Evolutionary conservation across 2,797 vertebrate species (phyloP).

Genomic region (Otolemur crassicaudatus): DNA sequence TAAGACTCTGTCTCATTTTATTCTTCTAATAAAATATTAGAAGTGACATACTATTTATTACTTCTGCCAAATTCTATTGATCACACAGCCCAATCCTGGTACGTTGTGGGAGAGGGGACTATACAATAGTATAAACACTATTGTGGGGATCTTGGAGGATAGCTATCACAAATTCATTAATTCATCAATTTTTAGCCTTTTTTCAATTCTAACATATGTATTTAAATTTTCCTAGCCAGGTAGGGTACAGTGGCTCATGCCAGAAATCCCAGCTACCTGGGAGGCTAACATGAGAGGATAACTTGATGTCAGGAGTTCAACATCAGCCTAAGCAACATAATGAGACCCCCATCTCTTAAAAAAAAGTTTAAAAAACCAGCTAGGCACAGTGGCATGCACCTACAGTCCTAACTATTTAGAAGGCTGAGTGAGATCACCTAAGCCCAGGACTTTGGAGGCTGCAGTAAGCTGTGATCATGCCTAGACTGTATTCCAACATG

Average conservation of each 20-base stretch:
- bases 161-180: background rate
- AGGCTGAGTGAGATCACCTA: background rate
- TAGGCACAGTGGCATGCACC: background rate
- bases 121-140: background rate
- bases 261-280: too few species aligned
- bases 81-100: background rate
- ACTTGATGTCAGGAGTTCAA: background rate
- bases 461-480: too few species aligned
- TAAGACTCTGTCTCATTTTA: too few species aligned
- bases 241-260: too few species aligned
- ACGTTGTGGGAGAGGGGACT: background rate
- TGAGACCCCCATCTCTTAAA: background rate
- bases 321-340: background rate
- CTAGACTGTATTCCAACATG: too few species aligned
- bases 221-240: background rate
- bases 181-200: slow-evolving; percentile 1
- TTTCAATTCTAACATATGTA: background rate
- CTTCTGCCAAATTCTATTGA: background rate
- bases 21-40: background rate
- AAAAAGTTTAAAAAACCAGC: background rate
- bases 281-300: background rate
- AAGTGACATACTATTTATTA: slow-evolving; percentile 23
- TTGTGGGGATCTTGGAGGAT: background rate
- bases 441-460: too few species aligned
- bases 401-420: background rate